Evolutionary conservation across 2,888 invertebrate genomes (phyloP), one percentile per base, ranked within the genome.

Genomic region (Rhingia rostrata): DNA sequence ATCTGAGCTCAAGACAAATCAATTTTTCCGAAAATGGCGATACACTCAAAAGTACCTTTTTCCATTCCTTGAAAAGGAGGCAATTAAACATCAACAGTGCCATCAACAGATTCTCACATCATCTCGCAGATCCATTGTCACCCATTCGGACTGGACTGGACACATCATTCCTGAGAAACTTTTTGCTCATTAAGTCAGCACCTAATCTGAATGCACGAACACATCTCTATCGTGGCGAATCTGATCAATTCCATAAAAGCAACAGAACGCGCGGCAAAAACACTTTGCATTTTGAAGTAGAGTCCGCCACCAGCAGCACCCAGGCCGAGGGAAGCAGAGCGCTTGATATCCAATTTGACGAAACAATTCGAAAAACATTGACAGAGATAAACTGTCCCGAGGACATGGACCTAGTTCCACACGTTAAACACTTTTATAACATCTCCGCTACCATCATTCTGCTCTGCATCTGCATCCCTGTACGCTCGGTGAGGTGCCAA

Each of bases 361-460:
- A 85, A 85, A 81, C 85, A 85, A 85, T 85, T 77, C 85, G 53
- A 66, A 56, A 85, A 81, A 81, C 70, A 75, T 75, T 85, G 85
- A 85, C 85, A 85, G 66, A 85, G 85, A 85, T 81, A 85, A 85
- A 85, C 81, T 85, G 85, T 77, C 75, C 64, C 39, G 37, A 32
- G 51, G 54, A 47, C 45, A 51, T 60, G 64, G 63, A 66, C 66
- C 72, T 78, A 72, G 74, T 67, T 77, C 61, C 60, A 61, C 58
- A 53, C 43, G 60, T 60, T 82, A 53, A 70, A 75, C 81, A 81
- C 81, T 75, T 58, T 51, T 39, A 54, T 56, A 69, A 69, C 69
- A 81, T 60, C 69, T 69, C 51, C 35, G n/a, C n/a, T 41, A n/a
- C 60, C 72, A 35, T 32, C 35, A 2, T 54, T 60, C 45, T 37